Conservation (phyloP, 2,888 invertebrate genomes). For the Brassicogethes aeneus region DNA sequence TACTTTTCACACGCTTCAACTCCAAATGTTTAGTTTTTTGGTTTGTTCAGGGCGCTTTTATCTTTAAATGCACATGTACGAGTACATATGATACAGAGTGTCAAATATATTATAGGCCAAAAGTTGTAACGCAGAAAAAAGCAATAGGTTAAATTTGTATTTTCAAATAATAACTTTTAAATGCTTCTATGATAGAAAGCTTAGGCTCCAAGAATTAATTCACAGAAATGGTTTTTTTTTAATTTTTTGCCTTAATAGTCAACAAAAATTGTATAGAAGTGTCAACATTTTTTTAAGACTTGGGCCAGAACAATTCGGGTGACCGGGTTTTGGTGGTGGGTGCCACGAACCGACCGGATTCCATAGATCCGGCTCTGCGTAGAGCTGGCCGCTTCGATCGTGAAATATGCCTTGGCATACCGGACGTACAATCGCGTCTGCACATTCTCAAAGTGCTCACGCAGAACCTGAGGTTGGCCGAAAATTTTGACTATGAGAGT, state of each 20-base stretch:
- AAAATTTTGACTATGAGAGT: conserved; percentile 60
- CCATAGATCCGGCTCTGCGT: conserved; percentile 85
- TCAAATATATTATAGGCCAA: too few species aligned
- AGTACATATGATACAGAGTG: too few species aligned
- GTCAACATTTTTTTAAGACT: conserved; percentile 33
- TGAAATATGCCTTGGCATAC: conserved; percentile 90
- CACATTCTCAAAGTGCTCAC: conserved; percentile 72
- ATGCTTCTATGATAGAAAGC: too few species aligned
- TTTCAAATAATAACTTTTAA: too few species aligned
- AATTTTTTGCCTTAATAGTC: not conserved
- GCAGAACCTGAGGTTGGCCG: conserved; percentile 56
- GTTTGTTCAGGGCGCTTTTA: too few species aligned
- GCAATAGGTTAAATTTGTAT: too few species aligned
- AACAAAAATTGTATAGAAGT: not conserved
- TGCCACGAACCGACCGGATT: conserved; percentile 91
- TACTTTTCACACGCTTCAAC: too few species aligned
- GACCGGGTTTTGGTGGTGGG: conserved; percentile 76
- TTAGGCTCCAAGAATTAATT: too few species aligned
- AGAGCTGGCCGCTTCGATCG: conserved; percentile 89
- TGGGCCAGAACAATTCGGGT: conserved; percentile 45
- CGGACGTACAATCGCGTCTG: conserved; percentile 70
- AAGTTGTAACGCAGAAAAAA: too few species aligned
- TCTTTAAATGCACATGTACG: too few species aligned
- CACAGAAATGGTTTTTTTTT: too few species aligned
- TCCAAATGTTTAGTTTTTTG: too few species aligned